Base-by-base conservation (phyloP, 2,113 vertebrate genomes). In the Recurvirostra avosetta region DNA sequence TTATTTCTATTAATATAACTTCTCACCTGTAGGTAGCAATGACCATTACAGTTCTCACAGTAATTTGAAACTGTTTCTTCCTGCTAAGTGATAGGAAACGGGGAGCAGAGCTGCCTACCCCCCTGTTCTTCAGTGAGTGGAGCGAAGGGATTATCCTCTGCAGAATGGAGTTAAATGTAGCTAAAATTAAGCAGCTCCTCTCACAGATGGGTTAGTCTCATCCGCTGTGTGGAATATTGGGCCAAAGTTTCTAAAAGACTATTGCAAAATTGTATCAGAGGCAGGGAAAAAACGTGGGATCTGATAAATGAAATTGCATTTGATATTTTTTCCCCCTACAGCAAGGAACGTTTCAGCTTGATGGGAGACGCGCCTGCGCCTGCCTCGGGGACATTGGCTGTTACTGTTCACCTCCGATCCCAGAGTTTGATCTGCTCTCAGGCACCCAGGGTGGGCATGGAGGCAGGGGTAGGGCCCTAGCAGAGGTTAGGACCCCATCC, bases 1-100 rank as follows among this genome's bases (percentile, higher is more conserved):
- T 68, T 85, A 66, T 81, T 96, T 93, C 77, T 88, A 66, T 81
- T 76, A 65, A 79, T 76, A 79, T 16, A 32, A 63, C 25, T 94
- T 94, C 40, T 63, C 50, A 68, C 41, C 47, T 62, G 6, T 34
- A 70, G 41, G n/a, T 81, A 84, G 55, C 58, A 91, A 80, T 47
- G 58, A 63, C 67, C 45, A 49, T 91, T 95, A 40, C 76, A 71
- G 23, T 75, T 90, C 41, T 19, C 47, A 49, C 16, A 74, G 58
- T 63, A 80, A 80, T 65, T 25, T 75, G 47, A 92, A 68, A 84
- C 45, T 56, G 17, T 68, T 91, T 88, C 52, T 94, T 91, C 68
- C 26, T 93, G 73, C 43, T 55, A 87, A 87, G 53, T 77, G 55
- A 62, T 30, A 80, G 62, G 49, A 71, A 55, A 80, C 27, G 62